Evolutionary conservation across 2,113 vertebrate genomes (phyloP).

Genomic region (Datnioides undecimradiatus): DNA sequence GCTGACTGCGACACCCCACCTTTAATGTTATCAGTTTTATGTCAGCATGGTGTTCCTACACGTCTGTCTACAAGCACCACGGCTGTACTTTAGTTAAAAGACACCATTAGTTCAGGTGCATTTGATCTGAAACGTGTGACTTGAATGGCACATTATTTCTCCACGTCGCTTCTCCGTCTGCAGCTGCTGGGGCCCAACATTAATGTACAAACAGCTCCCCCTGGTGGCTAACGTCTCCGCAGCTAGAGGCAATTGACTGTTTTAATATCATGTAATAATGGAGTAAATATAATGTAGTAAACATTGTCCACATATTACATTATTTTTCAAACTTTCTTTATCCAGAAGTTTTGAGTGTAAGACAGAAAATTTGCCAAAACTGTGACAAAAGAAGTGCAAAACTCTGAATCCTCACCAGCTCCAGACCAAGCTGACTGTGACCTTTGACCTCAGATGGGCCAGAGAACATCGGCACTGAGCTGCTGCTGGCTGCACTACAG

Average conservation of each 20-base stretch:
- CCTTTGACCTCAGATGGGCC: neutral
- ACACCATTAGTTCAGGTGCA: rapidly evolving
- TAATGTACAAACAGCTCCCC: slow-evolving; percentile 3
- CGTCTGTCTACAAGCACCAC: rapidly evolving
- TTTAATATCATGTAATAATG: neutral
- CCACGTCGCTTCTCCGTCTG: neutral
- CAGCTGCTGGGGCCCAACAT: neutral
- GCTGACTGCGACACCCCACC: rapidly evolving
- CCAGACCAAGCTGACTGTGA: neutral
- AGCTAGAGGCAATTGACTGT: neutral
- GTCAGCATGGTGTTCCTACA: neutral
- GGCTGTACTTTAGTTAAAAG: neutral
- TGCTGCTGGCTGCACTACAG: neutral
- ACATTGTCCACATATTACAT: neutral
- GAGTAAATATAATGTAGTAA: neutral
- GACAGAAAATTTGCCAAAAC: too few relatives aligned
- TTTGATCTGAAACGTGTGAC: neutral
- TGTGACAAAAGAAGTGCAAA: neutral
- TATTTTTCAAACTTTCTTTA: neutral
- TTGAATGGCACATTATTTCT: neutral
- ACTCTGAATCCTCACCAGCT: neutral
- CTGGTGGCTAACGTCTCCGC: slow-evolving; percentile 50
- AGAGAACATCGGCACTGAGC: neutral
- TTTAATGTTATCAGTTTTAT: too few relatives aligned
- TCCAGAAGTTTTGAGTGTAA: neutral